phyloP scores from a whole-genome alignment of 2,888 invertebrate species.

The Heliconius hortense region DNA sequence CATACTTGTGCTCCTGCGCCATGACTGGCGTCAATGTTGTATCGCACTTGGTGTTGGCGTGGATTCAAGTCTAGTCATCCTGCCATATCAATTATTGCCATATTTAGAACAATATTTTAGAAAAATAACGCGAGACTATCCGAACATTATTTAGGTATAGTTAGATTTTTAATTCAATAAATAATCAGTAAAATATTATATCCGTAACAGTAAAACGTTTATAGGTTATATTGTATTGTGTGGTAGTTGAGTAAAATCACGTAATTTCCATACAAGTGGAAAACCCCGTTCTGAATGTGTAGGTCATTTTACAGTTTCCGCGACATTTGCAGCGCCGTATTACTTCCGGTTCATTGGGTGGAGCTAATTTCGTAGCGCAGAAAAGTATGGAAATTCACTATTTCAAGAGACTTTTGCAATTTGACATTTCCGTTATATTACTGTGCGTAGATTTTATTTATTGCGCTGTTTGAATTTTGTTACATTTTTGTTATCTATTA shows the following conservation, averaged over 20 bases:
- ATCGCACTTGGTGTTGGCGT: too few relatives aligned
- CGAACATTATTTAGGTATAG: neutral
- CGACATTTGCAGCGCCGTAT: slow-evolving; percentile 42
- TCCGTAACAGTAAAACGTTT: neutral
- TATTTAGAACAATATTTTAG: too few relatives aligned
- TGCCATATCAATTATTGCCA: too few relatives aligned
- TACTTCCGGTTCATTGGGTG: slow-evolving; percentile 44
- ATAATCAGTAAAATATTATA: neutral
- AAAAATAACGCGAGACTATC: too few relatives aligned
- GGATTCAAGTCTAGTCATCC: too few relatives aligned
- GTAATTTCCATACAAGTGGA: slow-evolving; percentile 9
- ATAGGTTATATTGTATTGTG: neutral
- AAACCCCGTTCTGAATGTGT: slow-evolving; percentile 2
- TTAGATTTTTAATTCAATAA: neutral
- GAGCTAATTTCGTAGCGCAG: slow-evolving; percentile 45
- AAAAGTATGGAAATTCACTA: slow-evolving; percentile 36
- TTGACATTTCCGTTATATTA: neutral
- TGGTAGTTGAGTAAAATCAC: neutral
- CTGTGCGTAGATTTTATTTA: neutral
- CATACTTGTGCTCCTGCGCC: too few relatives aligned
- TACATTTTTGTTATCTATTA: neutral
- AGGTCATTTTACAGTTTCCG: slow-evolving; percentile 42
- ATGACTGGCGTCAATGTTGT: too few relatives aligned
- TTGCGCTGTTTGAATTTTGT: neutral
- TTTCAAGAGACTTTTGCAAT: neutral